Percentiles rank a stretch among this genome's conserved stretches.
Conservation (phyloP, 2,797 vertebrate genomes). For the Dallia pectoralis region DNA sequence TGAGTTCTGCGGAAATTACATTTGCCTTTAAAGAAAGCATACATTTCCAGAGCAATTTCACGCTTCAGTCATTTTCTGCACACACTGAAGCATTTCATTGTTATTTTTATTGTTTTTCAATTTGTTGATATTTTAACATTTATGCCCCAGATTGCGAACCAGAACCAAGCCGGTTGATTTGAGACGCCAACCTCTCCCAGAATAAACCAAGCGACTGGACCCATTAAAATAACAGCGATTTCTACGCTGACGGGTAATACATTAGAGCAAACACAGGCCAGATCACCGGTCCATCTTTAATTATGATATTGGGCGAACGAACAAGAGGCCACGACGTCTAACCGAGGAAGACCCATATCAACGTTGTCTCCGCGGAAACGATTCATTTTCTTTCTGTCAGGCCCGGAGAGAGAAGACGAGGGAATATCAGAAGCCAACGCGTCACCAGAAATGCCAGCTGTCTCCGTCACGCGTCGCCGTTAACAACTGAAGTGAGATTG, state of each 20-base stretch:
- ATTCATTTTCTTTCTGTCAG: conserved; percentile 75
- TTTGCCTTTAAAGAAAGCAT: conserved; percentile 17
- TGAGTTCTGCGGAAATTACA: conserved; percentile 22
- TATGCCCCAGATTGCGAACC: not conserved
- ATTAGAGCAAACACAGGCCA: not conserved
- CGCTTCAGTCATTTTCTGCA: conserved; percentile 36
- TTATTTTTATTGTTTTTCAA: not conserved
- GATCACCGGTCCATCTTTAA: not conserved
- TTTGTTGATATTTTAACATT: conserved; percentile 9
- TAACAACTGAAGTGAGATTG: conserved; percentile 66
- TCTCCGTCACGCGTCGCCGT: conserved; percentile 54
- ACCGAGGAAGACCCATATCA: not conserved
- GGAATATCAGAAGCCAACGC: conserved; percentile 64
- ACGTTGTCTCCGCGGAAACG: conserved; percentile 8
- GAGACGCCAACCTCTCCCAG: not conserved
- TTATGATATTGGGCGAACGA: not conserved
- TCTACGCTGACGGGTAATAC: not conserved
- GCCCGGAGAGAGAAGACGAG: conserved; percentile 65
- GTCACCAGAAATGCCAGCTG: conserved; percentile 70
- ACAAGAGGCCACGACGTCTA: not conserved
- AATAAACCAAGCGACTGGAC: conserved; percentile 5
- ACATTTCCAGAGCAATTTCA: conserved; percentile 38
- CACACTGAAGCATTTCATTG: conserved; percentile 15
- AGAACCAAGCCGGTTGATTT: conserved; percentile 6
- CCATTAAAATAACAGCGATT: not conserved